Evolutionary conservation across 2,113 vertebrate genomes (phyloP), one percentile per base, ranked within the genome.

Genomic region (Scytalopus superciliaris): DNA sequence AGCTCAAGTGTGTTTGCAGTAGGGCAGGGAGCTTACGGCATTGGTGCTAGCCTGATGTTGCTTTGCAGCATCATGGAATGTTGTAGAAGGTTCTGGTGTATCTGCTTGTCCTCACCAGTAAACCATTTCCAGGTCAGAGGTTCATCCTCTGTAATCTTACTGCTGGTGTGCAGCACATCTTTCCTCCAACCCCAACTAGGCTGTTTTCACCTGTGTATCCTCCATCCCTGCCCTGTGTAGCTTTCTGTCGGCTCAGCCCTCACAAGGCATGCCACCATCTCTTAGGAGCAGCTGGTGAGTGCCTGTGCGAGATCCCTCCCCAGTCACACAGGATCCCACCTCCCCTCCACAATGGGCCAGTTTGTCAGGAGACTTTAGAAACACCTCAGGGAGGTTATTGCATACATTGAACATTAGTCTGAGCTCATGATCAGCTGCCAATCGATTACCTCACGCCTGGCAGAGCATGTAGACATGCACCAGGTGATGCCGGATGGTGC

Each of bases 371-470:
- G 81, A 96, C 70, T 90, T 77, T 47, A 2, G 22, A 81, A 89
- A 88, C 91, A 95, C 90, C 93, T 96, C 92, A 92, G 94, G 94
- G 94, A 95, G 89, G 92, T 93, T 87, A 59, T 50, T 75, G 73
- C 92, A 94, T 91, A 64, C 42, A 95, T 87, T 81, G 60, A 91
- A 87, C 83, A 53, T 91, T 84, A 81, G 31, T 75, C 77, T 12
- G 8, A 95, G 84, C 90, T 94, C 91, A 47, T n/a, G 37, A 77
- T 81, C 95, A 81, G 92, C 86, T 93, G 91, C 90, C 90, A 70
- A 70, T 89, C 68, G 9, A 90, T 96, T 96, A 96, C 95, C 94
- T 94, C 94, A 94, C 1, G 9, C 92, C 93, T 94, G 82, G 93
- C 94, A 80, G 93, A 56, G 94, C 87, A 52, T 4, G 63, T 35